Evolutionary conservation across 2,113 vertebrate genomes (phyloP).

Genomic region (Ameiurus melas): DNA sequence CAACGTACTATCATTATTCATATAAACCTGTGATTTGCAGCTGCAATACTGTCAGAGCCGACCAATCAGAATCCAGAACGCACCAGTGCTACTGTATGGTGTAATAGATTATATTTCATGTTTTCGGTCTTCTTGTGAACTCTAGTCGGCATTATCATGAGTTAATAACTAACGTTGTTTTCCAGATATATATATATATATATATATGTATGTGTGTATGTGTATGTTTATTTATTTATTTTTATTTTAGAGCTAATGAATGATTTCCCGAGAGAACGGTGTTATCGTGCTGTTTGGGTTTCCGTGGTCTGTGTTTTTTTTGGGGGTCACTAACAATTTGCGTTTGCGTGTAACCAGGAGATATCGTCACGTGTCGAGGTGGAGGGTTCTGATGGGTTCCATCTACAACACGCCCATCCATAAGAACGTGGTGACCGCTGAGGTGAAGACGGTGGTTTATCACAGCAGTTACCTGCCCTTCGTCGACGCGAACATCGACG

Average conservation of each 20-base stretch:
- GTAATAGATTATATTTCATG: neutral
- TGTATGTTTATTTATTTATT: too few relatives aligned
- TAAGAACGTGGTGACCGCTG: constrained; percentile 69
- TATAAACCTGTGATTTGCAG: neutral
- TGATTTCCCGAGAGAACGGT: too few relatives aligned
- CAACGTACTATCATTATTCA: neutral
- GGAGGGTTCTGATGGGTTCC: constrained; percentile 82
- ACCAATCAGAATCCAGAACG: neutral
- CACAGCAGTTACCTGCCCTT: constrained; percentile 88
- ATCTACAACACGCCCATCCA: constrained; percentile 77
- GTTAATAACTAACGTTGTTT: too few relatives aligned
- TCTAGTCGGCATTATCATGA: too few relatives aligned
- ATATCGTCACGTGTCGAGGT: constrained; percentile 76
- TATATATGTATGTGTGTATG: too few relatives aligned
- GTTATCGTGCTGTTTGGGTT: neutral
- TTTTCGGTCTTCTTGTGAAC: too few relatives aligned
- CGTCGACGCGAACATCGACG: constrained; percentile 81
- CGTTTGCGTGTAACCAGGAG: constrained; percentile 65
- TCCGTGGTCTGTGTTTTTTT: neutral
- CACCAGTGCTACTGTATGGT: too few relatives aligned
- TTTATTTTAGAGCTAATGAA: too few relatives aligned
- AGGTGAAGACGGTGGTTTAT: constrained; percentile 82
- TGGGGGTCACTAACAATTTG: neutral
- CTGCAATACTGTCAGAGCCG: neutral
- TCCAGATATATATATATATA: too few relatives aligned